These are phyloP conservation scores for Strigops habroptila DNA, from an alignment of 2,113 vertebrate species.

Conservation along the genomic window DNA sequence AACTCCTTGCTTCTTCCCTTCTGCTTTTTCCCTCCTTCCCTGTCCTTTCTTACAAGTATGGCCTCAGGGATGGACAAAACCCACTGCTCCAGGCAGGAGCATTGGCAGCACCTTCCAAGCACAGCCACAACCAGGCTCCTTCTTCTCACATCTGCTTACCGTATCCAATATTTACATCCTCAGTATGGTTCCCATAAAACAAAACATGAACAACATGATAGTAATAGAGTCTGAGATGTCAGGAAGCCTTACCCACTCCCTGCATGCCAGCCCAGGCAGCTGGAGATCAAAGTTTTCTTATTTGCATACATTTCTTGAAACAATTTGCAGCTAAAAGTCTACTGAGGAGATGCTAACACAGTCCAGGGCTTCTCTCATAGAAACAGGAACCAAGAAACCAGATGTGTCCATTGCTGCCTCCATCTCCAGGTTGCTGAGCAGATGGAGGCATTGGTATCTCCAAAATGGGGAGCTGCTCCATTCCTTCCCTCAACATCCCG, in stretches of 20 bases:
- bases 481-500: background rate
- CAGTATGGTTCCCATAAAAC: conserved; percentile 32
- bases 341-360: conserved; percentile 18
- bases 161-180: background rate
- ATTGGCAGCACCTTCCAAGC: background rate
- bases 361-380: background rate
- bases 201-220: conserved; percentile 21
- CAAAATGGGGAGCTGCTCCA: background rate
- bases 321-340: conserved; percentile 29
- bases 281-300: conserved; percentile 52
- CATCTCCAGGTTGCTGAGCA: background rate
- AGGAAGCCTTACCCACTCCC: conserved; percentile 22
- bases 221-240: background rate
- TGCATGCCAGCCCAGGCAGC: conserved; percentile 7
- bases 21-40: background rate
- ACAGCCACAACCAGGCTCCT: background rate
- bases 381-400: background rate
- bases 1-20: background rate
- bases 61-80: rapidly evolving
- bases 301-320: conserved; percentile 56
- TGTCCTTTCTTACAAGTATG: background rate
- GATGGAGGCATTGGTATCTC: background rate
- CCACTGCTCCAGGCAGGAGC: background rate
- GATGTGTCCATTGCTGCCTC: background rate
- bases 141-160: conserved; percentile 33